Evolutionary conservation across 2,888 invertebrate species (phyloP).

Genomic region (Philaethria dido): DNA sequence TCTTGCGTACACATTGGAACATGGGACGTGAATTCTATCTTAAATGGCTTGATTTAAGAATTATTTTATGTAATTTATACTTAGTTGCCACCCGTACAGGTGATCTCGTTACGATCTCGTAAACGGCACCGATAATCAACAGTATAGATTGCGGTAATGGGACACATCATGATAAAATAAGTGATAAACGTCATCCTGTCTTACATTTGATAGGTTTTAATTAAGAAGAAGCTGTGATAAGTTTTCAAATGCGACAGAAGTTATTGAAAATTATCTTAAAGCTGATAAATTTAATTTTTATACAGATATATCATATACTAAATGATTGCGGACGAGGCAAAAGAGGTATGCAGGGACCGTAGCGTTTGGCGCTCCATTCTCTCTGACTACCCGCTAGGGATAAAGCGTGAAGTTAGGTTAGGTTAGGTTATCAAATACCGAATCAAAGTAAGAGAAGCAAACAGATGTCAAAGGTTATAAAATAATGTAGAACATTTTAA

Average conservation of each 20-base stretch:
- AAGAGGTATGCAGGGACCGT: no score
- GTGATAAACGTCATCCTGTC: conserved; percentile 20
- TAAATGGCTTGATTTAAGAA: conserved; percentile 10
- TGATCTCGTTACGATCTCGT: conserved; percentile 14
- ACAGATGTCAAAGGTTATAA: no score
- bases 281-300: neutral
- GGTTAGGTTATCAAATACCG: no score
- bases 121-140: conserved; percentile 12
- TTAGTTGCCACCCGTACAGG: conserved; percentile 1
- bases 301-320: neutral
- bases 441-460: no score
- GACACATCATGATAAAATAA: conserved; percentile 25
- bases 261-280: neutral
- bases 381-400: no score
- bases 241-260: neutral
- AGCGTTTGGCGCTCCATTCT: no score
- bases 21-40: neutral
- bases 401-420: no score
- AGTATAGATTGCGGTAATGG: conserved; percentile 20
- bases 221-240: neutral
- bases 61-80: conserved; percentile 5
- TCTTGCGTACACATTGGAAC: conserved; percentile 16
- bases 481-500: no score
- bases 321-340: no score
- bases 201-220: neutral